Conservation (phyloP, 1,140 invertebrate species). For the Temnothorax curvispinosus region DNA sequence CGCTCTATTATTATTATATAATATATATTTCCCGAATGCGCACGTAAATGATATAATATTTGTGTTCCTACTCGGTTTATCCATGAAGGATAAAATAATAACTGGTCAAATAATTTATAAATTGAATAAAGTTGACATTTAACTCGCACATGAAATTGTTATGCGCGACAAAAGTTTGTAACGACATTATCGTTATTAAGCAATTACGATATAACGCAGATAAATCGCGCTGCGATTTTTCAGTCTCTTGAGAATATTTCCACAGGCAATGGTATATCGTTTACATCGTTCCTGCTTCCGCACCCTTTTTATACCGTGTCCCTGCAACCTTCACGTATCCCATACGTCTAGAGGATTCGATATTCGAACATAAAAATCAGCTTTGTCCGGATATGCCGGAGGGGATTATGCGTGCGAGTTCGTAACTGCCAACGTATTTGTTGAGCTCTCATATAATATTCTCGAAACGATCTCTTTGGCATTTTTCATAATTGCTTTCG, state of each 20-base stretch:
- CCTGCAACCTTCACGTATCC: constrained; percentile 78
- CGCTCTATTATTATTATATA: not conserved
- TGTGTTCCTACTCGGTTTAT: not conserved
- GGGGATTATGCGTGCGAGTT: constrained; percentile 67
- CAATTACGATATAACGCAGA: not conserved
- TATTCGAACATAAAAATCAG: constrained; percentile 86
- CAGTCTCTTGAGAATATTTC: constrained; percentile 68
- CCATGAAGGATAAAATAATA: not conserved
- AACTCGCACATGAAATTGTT: not conserved
- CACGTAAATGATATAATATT: not conserved
- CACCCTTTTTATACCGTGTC: constrained; percentile 80
- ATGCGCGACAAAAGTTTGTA: not conserved
- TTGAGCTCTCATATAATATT: constrained; percentile 23
- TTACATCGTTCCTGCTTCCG: constrained; percentile 73
- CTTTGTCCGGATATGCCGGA: constrained; percentile 82
- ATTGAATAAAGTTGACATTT: not conserved
- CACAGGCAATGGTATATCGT: constrained; percentile 44
- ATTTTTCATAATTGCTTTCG: not conserved
- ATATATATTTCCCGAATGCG: not conserved
- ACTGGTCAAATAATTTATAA: not conserved
- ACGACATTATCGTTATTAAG: not conserved
- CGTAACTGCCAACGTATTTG: constrained; percentile 41
- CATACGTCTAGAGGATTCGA: constrained; percentile 81
- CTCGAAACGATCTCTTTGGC: not conserved
- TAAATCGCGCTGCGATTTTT: constrained; percentile 38